These are phyloP conservation scores for Cyclura pinguis DNA, from an alignment of 2,797 vertebrate species.

Conservation along the genomic window DNA sequence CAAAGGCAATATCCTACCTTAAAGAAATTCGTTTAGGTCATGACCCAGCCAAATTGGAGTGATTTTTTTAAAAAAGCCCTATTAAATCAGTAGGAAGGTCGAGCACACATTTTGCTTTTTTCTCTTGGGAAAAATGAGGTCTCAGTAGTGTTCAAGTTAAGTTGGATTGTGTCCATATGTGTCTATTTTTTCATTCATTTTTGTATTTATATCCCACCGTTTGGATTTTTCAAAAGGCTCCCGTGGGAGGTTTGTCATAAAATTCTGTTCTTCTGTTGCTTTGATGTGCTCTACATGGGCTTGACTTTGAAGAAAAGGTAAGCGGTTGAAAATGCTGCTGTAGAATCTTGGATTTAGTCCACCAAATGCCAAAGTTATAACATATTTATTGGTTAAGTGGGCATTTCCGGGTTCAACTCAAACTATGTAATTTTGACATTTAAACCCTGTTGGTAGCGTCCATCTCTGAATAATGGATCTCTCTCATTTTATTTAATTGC, in stretches of 20 bases:
- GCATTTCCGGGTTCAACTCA: background rate
- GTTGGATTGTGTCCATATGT: background rate
- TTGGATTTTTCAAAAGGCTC: background rate
- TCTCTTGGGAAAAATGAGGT: background rate
- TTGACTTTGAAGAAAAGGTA: background rate
- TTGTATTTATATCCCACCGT: background rate
- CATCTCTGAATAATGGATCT: background rate
- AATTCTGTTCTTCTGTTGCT: background rate
- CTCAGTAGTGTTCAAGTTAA: background rate
- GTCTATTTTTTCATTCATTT: background rate
- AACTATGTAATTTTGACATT: background rate
- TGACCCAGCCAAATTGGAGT: background rate
- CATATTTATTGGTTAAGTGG: background rate
- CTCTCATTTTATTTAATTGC: background rate
- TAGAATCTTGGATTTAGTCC: background rate
- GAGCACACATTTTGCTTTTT: background rate
- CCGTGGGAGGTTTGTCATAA: background rate
- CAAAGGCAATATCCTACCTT: conserved; percentile 34
- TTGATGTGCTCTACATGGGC: background rate
- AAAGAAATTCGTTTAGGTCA: conserved; percentile 35
- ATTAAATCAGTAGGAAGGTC: background rate
- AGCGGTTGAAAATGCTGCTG: background rate
- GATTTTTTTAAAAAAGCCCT: background rate
- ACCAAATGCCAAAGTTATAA: background rate
- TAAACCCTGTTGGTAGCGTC: background rate